Evolutionary conservation across 2,888 invertebrate genomes (phyloP), one percentile per base, ranked within the genome.

Genomic region (Chymomyza procnemis): DNA sequence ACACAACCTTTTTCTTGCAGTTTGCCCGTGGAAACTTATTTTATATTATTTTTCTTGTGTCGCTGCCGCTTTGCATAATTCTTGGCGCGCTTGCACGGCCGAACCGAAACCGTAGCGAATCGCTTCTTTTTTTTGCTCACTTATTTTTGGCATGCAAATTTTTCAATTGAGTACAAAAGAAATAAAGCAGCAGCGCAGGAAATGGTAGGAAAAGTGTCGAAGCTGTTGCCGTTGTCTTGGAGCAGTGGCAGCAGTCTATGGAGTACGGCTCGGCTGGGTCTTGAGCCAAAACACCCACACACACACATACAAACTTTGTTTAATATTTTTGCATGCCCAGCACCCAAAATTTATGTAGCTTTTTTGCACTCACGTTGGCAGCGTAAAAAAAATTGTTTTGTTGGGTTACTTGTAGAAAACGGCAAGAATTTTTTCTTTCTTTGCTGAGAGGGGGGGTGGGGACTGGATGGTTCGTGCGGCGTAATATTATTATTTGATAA

Each of bases 401-500:
- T 41, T 41, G 18, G 62, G 22, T 54, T 30, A 61, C 55, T 56
- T 26, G 56, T 8, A 30, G 56, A 26, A 14, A 21, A n/a, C 18
- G 55, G 34, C 12, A 41, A 41, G 34, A 85, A 78, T 85, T 81
- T 78, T 26, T 26, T 26, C 8, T 26, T 26, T 6, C 4, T 26
- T 26, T 41, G 6, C 61, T n/a, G n/a, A n/a, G n/a, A n/a, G 54
- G 14, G 80, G 78, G n/a, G n/a, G n/a, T n/a, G n/a, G n/a, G n/a
- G n/a, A n/a, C n/a, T n/a, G n/a, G n/a, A n/a, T n/a, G n/a, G 80
- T 73, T 77, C 78, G 82, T 78, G 85, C 75, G 78, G 87, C 79
- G 85, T 89, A 88, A 86, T 88, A 88, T 88, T 88, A 89, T 89
- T 88, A 88, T 89, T 89, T 89, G 89, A 88, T 88, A 88, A 88